Conservation (phyloP, 2,797 vertebrate genomes). For the Trematomus bernacchii region DNA sequence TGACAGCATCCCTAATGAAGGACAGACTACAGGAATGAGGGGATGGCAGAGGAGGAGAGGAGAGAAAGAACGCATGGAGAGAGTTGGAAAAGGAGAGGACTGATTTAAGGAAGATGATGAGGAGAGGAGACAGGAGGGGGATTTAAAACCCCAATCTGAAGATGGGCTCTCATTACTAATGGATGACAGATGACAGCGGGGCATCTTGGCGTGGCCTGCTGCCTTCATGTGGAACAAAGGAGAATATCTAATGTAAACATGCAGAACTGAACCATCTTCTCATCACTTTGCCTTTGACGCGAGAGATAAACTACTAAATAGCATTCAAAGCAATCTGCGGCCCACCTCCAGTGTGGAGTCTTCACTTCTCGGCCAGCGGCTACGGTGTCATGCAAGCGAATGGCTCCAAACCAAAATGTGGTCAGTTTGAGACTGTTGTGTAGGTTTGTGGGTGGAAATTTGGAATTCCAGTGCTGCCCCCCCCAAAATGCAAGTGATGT, state of each 20-base stretch:
- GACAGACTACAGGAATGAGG: constrained; percentile 36
- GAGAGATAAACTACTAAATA: constrained; percentile 22
- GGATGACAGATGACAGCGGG: constrained; percentile 55
- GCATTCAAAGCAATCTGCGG: constrained; percentile 8
- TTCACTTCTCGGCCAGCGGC: not conserved
- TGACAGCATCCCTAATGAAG: constrained; percentile 54
- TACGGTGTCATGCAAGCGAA: not conserved
- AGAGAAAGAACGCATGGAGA: not conserved
- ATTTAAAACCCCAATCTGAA: constrained; percentile 19
- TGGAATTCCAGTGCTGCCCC: not conserved
- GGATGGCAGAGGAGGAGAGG: constrained; percentile 14
- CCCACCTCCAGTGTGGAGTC: constrained; percentile 12
- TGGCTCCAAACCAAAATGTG: not conserved
- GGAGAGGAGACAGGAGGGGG: constrained; percentile 31
- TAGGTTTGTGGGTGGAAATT: constrained; percentile 12
- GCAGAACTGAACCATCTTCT: not conserved
- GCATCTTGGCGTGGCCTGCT: not conserved
- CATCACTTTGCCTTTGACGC: constrained; percentile 21
- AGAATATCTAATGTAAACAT: constrained; percentile 29
- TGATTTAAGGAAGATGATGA: constrained; percentile 35
- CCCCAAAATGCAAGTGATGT: constrained; percentile 1
- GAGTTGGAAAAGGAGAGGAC: not conserved
- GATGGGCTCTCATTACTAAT: constrained; percentile 40
- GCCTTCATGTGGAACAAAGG: not conserved
- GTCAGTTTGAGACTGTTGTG: constrained; percentile 1